Conservation (phyloP, 2,797 vertebrate genomes). For the Acrocephalus scirpaceus region DNA sequence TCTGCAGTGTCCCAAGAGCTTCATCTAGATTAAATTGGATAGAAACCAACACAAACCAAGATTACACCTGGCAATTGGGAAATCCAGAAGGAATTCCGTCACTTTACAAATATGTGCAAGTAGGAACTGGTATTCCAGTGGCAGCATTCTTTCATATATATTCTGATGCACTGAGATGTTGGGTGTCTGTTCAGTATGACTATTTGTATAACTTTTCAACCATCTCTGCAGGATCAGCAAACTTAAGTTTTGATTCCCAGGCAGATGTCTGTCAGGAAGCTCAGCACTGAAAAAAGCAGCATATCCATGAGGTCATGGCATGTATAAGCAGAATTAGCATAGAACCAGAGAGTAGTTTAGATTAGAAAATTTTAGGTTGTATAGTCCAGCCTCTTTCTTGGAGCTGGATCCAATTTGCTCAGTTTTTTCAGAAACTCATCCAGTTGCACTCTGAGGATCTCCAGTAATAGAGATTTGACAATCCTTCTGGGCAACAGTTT, state of each 20-base stretch:
- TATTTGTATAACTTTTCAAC: background rate
- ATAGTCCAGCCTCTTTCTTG: background rate
- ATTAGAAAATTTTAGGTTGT: background rate
- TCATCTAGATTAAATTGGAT: background rate
- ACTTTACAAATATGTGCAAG: background rate
- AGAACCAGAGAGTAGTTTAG: background rate
- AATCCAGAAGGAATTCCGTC: background rate
- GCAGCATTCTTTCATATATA: background rate
- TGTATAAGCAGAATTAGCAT: background rate
- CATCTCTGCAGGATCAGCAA: background rate
- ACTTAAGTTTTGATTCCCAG: background rate
- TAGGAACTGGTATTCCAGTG: background rate
- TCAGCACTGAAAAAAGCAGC: background rate
- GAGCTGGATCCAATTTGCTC: background rate
- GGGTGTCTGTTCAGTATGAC: background rate
- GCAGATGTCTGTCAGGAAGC: background rate
- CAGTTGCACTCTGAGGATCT: background rate
- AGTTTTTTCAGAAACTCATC: background rate
- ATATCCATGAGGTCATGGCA: background rate
- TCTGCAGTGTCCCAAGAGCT: background rate
- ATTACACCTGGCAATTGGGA: background rate
- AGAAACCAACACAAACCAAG: slow-evolving; percentile 22
- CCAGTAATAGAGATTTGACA: background rate
- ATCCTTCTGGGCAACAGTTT: background rate
- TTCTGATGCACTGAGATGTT: background rate